Conservation (phyloP, 1,140 invertebrate genomes). For the Zophobas morio region DNA sequence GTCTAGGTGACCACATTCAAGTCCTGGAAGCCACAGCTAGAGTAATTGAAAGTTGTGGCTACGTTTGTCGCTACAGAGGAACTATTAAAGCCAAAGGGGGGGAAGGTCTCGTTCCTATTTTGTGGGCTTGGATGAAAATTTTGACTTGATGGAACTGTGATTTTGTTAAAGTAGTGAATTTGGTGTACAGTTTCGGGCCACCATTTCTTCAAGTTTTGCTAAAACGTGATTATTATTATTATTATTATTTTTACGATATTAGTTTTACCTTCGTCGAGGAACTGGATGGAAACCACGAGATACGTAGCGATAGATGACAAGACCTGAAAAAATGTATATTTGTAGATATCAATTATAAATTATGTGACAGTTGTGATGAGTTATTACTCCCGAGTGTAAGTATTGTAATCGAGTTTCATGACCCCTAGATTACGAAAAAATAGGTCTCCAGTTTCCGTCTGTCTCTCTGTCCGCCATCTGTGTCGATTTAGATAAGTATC, state of each 20-base stretch:
- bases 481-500: too few relatives aligned
- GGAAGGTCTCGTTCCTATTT: slow-evolving; percentile 74
- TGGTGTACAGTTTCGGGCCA: too few relatives aligned
- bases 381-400: too few relatives aligned
- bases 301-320: slow-evolving; percentile 58
- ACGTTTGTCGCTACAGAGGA: slow-evolving; percentile 80
- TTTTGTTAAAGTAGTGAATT: too few relatives aligned
- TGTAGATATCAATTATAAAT: slow-evolving; percentile 6
- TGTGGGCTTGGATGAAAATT: slow-evolving; percentile 77
- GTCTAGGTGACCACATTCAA: slow-evolving; percentile 84
- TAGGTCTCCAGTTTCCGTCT: too few relatives aligned
- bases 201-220: too few relatives aligned
- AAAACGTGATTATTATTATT: too few relatives aligned
- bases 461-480: too few relatives aligned
- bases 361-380: slow-evolving; percentile 3
- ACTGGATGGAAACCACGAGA: slow-evolving; percentile 55
- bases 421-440: too few relatives aligned
- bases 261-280: slow-evolving; percentile 40
- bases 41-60: slow-evolving; percentile 77
- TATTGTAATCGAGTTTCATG: too few relatives aligned
- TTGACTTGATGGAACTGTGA: slow-evolving; percentile 66
- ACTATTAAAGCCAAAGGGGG: slow-evolving; percentile 84
- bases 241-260: not conserved
- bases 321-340: slow-evolving; percentile 53
- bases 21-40: slow-evolving; percentile 82